These are phyloP conservation scores for Brotula barbata DNA, from an alignment of 2,797 vertebrate genomes.

Conservation along the genomic window DNA sequence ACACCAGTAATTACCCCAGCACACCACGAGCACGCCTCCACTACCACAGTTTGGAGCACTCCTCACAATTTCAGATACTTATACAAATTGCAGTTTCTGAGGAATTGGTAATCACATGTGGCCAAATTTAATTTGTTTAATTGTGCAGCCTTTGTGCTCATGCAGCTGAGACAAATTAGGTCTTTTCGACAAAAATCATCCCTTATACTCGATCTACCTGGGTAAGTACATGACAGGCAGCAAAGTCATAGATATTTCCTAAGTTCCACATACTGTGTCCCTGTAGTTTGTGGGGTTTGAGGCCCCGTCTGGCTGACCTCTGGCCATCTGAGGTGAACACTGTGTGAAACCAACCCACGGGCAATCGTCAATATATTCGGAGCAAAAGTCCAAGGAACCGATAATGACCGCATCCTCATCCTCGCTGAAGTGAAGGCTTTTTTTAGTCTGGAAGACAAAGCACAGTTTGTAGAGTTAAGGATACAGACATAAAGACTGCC, in stretches of 20 bases:
- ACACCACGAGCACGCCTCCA: no score
- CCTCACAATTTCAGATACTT: no score
- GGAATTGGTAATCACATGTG: no score
- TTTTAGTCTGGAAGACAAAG: constrained; percentile 62
- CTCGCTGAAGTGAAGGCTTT: constrained; percentile 73
- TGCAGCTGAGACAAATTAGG: no score
- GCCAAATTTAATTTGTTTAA: no score
- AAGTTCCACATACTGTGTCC: constrained; percentile 51
- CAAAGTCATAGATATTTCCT: background rate
- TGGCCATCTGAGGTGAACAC: constrained; percentile 47
- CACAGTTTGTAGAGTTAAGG: background rate
- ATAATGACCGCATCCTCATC: constrained; percentile 64
- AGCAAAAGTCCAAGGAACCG: constrained; percentile 77
- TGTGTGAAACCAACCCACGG: constrained; percentile 56
- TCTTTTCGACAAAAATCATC: no score
- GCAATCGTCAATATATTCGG: constrained; percentile 75
- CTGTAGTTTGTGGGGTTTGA: constrained; percentile 33
- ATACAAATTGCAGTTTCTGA: no score
- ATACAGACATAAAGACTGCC: background rate
- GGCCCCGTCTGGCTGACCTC: constrained; percentile 53
- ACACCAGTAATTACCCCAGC: no score
- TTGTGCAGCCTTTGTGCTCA: no score
- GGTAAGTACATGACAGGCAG: background rate
- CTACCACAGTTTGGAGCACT: no score
- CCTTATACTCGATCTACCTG: background rate